Evolutionary conservation across 2,113 vertebrate genomes (phyloP), one percentile per base, ranked within the genome.

Genomic region (Propithecus coquereli): DNA sequence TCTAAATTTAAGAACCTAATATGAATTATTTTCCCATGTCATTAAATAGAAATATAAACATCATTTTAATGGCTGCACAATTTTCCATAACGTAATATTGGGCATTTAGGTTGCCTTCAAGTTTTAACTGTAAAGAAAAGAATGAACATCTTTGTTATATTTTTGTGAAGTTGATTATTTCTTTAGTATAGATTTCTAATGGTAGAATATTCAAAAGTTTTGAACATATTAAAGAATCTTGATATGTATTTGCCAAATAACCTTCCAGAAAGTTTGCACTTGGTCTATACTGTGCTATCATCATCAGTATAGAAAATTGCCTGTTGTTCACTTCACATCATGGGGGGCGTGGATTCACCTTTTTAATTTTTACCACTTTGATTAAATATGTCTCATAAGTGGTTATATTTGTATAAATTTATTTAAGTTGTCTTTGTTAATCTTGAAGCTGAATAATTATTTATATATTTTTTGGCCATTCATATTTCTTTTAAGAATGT

Each of bases 61-160:
- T 94, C 20, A 27, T 94, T 90, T 94, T 87, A n/a, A 79, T 94
- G 40, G 7, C 10, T 91, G 23, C 20, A 87, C 83, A 93, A 74
- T 91, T 80, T 68, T 94, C 50, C 76, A 12, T 45, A 81, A 59
- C 63, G 27, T 66, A 43, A 61, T 71, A 23, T 27, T 82, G 30
- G 50, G 37, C 45, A 16, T 76, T 96, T 91, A 89, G 13, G 9
- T 91, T 77, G n/a, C 50, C 40, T 23, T 97, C 32, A 74, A 43
- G 14, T 57, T 92, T 84, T 94, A 86, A 57, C 73, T 81, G 6
- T 71, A 65, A 95, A 90, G 77, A 79, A 59, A 95, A 68, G 52
- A 87, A 91, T 65, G 34, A 66, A 43, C 8, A 40, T 79, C 76
- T 87, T 84, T 83, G 23, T 82, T 63, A 76, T 34, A n/a, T 43